Evolutionary conservation across 2,113 vertebrate species (phyloP).

Genomic region (Podarcis cretensis): DNA sequence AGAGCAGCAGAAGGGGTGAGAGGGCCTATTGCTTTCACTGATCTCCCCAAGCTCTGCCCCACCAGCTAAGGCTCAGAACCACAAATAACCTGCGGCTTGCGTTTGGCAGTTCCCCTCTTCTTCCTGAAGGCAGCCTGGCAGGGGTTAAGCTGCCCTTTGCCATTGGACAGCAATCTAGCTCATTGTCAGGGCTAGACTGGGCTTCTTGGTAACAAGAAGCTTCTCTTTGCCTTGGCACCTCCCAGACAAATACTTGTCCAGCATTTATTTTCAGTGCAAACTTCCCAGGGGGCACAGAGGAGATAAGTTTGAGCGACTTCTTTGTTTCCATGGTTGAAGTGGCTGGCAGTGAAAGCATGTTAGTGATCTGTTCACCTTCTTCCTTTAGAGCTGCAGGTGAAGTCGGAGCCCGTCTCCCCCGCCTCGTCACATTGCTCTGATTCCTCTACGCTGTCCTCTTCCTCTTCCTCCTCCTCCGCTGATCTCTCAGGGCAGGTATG

Average conservation of each 20-base stretch:
- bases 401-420: slow-evolving; percentile 88
- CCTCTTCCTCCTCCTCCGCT: slow-evolving; percentile 33
- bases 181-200: not conserved
- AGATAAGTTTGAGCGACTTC: not conserved
- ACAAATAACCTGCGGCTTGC: not conserved
- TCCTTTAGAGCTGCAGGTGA: slow-evolving; percentile 86
- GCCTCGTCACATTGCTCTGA: slow-evolving; percentile 82
- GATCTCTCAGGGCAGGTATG: slow-evolving; percentile 69
- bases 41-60: not conserved
- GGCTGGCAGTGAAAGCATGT: not conserved
- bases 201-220: not conserved
- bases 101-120: not conserved
- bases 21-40: not conserved
- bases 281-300: too few species aligned
- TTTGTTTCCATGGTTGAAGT: not conserved
- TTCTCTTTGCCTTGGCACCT: not conserved
- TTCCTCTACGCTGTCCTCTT: slow-evolving; percentile 61
- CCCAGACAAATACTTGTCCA: not conserved
- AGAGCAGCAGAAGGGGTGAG: not conserved
- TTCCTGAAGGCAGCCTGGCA: not conserved
- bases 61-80: not conserved
- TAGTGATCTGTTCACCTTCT: not conserved
- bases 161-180: not conserved
- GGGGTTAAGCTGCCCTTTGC: not conserved
- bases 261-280: not conserved